Conservation (phyloP, 2,113 vertebrate genomes). For the Gorsachius goisagi region DNA sequence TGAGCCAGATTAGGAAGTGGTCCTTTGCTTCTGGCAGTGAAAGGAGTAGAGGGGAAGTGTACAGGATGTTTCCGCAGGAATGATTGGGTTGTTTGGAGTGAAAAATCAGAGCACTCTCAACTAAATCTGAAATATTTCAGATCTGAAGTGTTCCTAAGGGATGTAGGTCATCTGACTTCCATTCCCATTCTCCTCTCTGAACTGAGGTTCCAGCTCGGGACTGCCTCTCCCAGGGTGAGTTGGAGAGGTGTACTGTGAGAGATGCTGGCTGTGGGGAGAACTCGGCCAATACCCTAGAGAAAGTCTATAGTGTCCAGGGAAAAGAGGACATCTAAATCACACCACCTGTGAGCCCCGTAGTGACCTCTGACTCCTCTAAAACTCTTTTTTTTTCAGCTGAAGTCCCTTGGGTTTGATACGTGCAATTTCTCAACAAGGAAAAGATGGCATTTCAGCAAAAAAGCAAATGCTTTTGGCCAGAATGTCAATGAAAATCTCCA, state of each 20-base stretch:
- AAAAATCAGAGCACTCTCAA: background rate
- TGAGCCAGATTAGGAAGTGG: background rate
- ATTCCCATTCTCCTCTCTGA: background rate
- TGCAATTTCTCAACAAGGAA: background rate
- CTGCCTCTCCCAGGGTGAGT: background rate
- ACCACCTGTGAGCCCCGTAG: background rate
- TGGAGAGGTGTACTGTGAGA: background rate
- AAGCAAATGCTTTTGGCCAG: background rate
- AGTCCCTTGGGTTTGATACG: background rate
- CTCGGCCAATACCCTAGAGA: background rate
- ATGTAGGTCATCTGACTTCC: background rate
- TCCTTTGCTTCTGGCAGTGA: background rate
- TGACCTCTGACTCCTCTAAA: background rate
- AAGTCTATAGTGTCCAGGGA: background rate
- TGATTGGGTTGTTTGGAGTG: background rate
- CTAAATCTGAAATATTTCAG: background rate
- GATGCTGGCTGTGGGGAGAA: background rate
- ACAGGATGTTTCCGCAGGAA: background rate
- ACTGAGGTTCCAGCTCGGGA: background rate
- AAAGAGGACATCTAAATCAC: fast-evolving
- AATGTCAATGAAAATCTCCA: background rate
- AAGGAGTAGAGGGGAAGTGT: background rate
- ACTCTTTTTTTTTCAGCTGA: background rate
- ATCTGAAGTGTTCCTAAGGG: background rate
- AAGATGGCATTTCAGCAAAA: background rate